Evolutionary conservation across 2,888 invertebrate species (phyloP).

Genomic region (Acanthacorydalis orientalis): DNA sequence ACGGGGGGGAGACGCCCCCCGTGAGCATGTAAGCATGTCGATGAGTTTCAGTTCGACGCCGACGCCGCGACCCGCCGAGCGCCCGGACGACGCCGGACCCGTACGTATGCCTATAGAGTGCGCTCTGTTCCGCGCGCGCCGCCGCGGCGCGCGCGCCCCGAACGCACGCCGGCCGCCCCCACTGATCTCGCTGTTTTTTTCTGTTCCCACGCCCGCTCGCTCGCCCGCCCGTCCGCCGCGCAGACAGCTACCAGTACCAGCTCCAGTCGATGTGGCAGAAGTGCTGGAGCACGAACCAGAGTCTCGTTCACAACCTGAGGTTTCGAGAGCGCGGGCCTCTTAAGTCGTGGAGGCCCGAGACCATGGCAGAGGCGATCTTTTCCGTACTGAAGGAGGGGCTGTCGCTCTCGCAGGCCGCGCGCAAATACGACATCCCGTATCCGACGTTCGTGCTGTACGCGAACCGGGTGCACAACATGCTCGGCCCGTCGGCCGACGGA

Average conservation of each 20-base stretch:
- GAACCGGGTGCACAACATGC: constrained; percentile 84
- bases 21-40: too few relatives aligned
- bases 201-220: neutral
- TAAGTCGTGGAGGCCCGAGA: constrained; percentile 87
- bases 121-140: too few relatives aligned
- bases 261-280: constrained; percentile 92
- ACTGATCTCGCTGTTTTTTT: too few relatives aligned
- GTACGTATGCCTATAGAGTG: too few relatives aligned
- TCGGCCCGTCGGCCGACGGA: constrained; percentile 82
- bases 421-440: constrained; percentile 89
- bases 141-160: too few relatives aligned
- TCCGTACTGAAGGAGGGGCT: constrained; percentile 81
- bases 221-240: constrained; percentile 37
- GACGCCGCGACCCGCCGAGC: too few relatives aligned
- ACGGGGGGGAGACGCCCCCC: too few relatives aligned
- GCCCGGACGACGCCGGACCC: too few relatives aligned
- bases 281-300: constrained; percentile 88
- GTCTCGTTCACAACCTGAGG: constrained; percentile 74
- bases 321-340: constrained; percentile 84
- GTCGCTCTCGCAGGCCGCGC: constrained; percentile 75
- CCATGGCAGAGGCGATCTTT: constrained; percentile 89
- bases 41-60: too few relatives aligned
- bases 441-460: constrained; percentile 88
- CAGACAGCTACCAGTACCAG: constrained; percentile 91
- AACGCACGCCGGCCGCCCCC: too few relatives aligned